Evolutionary conservation across 2,888 invertebrate genomes (phyloP), one percentile per base, ranked within the genome.

Genomic region (Mechanitis messenoides): DNA sequence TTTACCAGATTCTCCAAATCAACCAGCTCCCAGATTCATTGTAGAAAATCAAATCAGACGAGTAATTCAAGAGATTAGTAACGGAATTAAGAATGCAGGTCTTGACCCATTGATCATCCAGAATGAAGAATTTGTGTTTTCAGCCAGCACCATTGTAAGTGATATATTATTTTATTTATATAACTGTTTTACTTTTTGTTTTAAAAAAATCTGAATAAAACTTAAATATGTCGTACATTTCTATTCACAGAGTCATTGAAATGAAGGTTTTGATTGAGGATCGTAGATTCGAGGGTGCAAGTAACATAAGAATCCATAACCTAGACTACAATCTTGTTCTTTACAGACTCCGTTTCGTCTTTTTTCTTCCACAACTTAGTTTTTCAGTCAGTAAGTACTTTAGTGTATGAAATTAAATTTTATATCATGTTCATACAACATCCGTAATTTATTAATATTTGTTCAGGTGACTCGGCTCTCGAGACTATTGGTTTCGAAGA

Each of bases 291-390:
- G 59, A 20, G 0, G 85, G 86, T 0, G 62, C 80, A 35, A 85
- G 85, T 61, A 67, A 84, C 62, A 85, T 87, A 50, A 72, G 74
- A 5, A 66, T 85, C 59, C 73, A 80, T 50, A 46, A 61, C 1
- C 61, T 85, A 28, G 74, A 69, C 69, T 83, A 63, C 68, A 68
- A 65, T 2, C 0, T 80, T 0, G 0, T 81, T 0, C 60, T 64
- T 0, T 63, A 65, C 6, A 75, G 79, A 3, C 71, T 87, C 0
- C 72, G 63, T 2, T 76, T 83, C 54, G 73, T 79, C 33, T 33
- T 87, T 3, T 67, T 68, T 9, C 57, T 87, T 1, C 85, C 85
- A 11, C 64, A 62, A 0, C 62, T 87, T 3, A 53, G 67, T 7
- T 2, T 71, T 1, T 56, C 59, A 42, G 5, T 73, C 31, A 73